Percentiles rank a stretch among this genome's conserved stretches.
These are phyloP conservation scores for Pangasius larnaudii DNA, from an alignment of 2,797 vertebrate species.

Conservation along the genomic window DNA sequence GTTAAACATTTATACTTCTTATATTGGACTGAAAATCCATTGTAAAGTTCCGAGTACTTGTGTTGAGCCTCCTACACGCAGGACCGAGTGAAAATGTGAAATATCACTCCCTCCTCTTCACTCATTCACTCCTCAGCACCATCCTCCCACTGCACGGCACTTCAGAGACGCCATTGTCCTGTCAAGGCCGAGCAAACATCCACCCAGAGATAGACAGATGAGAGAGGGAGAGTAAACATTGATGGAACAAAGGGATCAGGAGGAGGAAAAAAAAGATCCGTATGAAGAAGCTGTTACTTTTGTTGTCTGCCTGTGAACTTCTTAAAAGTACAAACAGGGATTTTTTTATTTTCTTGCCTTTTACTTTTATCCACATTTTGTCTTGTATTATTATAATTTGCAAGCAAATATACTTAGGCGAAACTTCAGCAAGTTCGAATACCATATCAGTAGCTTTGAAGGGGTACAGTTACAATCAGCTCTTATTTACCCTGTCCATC, in stretches of 20 bases:
- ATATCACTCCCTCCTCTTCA: constrained; percentile 80
- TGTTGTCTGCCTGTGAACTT: neutral
- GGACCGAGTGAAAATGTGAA: constrained; percentile 69
- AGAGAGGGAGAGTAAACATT: constrained; percentile 23
- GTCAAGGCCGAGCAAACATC: constrained; percentile 67
- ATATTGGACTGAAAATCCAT: neutral
- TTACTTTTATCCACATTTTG: neutral
- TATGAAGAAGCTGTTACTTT: neutral
- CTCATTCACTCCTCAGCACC: constrained; percentile 79
- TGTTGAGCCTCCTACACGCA: constrained; percentile 73
- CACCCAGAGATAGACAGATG: constrained; percentile 42
- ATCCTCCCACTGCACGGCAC: constrained; percentile 75
- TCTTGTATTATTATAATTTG: neutral
- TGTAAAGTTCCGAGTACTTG: constrained; percentile 46
- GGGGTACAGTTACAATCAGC: constrained; percentile 9
- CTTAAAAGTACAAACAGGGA: neutral
- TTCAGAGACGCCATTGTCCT: constrained; percentile 77
- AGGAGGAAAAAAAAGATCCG: neutral
- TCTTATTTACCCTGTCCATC: constrained; percentile 11
- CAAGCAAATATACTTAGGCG: neutral
- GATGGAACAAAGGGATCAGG: neutral
- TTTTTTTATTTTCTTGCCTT: neutral
- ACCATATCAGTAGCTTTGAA: neutral
- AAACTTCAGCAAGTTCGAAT: neutral
- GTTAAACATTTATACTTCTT: neutral